phyloP scores from a whole-genome alignment of 1,140 invertebrate genomes.

The Rhyacophila brunnea region DNA sequence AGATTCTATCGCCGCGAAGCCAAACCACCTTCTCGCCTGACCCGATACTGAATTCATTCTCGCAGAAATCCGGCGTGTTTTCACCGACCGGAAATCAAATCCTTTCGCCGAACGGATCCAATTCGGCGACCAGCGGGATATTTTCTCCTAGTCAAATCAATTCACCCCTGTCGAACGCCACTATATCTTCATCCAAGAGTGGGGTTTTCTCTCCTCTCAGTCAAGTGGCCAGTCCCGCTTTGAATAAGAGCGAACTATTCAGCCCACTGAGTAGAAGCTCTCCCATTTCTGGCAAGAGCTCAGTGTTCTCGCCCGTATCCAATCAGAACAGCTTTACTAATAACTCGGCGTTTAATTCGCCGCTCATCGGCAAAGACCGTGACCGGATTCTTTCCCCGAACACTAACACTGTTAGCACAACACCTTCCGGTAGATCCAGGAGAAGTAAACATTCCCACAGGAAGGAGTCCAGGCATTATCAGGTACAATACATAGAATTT shows the following conservation, averaged over 20 bases:
- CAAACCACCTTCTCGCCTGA: constrained; percentile 44
- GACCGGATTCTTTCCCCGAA: constrained; percentile 55
- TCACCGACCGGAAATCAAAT: constrained; percentile 49
- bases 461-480: constrained; percentile 67
- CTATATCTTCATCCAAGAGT: constrained; percentile 53
- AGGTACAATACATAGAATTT: constrained; percentile 41
- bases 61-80: constrained; percentile 42
- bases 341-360: constrained; percentile 49
- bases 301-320: constrained; percentile 48
- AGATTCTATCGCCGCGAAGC: constrained; percentile 44
- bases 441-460: constrained; percentile 54
- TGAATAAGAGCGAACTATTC: constrained; percentile 52
- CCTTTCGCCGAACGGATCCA: constrained; percentile 55
- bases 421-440: constrained; percentile 53
- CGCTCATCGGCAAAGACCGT: constrained; percentile 51
- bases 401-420: constrained; percentile 51
- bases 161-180: constrained; percentile 53
- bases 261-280: constrained; percentile 51
- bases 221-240: constrained; percentile 41
- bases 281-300: constrained; percentile 47
- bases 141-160: constrained; percentile 56
- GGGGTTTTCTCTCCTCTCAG: constrained; percentile 52
- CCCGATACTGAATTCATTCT: constrained; percentile 46
- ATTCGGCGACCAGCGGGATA: constrained; percentile 55
- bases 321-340: constrained; percentile 37